Evolutionary conservation across 2,888 invertebrate species (phyloP).

Genomic region (Drosophila austrosaltans): DNA sequence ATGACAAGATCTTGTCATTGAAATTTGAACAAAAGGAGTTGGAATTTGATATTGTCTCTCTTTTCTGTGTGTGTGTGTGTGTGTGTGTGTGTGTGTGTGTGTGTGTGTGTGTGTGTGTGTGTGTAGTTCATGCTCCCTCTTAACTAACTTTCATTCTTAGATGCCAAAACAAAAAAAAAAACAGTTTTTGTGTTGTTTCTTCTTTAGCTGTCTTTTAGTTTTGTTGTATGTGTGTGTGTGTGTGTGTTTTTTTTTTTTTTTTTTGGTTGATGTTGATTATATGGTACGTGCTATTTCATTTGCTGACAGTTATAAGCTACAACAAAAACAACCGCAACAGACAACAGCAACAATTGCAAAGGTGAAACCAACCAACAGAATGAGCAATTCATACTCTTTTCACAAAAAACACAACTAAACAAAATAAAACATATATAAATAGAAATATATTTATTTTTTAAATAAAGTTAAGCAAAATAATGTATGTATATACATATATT

Average conservation of each 20-base stretch:
- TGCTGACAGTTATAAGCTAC: conserved; percentile 57
- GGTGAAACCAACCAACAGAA: conserved; percentile 1
- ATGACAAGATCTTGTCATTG: conserved; percentile 8
- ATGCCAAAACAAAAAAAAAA: conserved; percentile 27
- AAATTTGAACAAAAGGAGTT: conserved; percentile 6
- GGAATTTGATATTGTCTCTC: background rate
- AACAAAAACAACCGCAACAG: conserved; percentile 40
- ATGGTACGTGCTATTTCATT: conserved; percentile 68
- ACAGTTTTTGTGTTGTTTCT: conserved; percentile 39
- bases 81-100: background rate
- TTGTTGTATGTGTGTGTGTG: background rate
- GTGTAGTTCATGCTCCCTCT: conserved; percentile 12
- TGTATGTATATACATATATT: too few relatives aligned
- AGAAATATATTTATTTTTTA: background rate
- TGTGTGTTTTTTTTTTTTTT: too few relatives aligned
- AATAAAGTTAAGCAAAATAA: background rate
- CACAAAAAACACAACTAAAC: background rate
- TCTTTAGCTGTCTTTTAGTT: conserved; percentile 35
- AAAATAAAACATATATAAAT: background rate
- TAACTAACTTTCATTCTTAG: conserved; percentile 69
- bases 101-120: background rate
- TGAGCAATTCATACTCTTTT: background rate
- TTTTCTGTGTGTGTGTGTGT: background rate
- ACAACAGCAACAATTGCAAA: conserved; percentile 30
- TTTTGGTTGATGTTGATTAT: conserved; percentile 72